These are phyloP conservation scores for Orbicella faveolata DNA, from an alignment of 64 coral and sea anemone genomes.

Conservation along the genomic window DNA sequence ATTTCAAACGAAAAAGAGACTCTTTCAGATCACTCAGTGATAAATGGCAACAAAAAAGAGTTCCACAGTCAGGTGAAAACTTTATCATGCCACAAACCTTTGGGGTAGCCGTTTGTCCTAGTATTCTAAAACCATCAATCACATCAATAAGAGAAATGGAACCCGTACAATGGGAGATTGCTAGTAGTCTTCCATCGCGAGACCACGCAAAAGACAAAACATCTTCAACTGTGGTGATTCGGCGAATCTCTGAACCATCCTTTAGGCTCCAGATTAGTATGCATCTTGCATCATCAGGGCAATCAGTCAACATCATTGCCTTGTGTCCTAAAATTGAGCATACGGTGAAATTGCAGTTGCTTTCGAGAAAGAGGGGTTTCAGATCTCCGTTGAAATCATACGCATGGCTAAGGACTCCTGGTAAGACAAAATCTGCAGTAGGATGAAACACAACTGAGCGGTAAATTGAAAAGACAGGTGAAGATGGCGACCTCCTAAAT, in stretches of 20 bases:
- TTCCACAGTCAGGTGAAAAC: neutral
- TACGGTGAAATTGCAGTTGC: neutral
- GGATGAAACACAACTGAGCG: conserved; percentile 5
- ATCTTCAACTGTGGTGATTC: neutral
- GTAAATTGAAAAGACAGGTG: neutral
- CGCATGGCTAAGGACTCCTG: neutral
- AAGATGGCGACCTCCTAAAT: too few species aligned
- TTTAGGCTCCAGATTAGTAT: neutral
- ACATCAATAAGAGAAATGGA: neutral
- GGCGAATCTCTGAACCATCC: neutral
- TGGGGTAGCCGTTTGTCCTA: neutral
- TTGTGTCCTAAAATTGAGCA: neutral
- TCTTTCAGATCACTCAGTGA: neutral
- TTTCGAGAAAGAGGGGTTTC: neutral
- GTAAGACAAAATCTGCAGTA: neutral
- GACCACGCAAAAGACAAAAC: neutral
- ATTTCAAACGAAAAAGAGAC: neutral
- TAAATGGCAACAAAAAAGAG: neutral
- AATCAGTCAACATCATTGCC: neutral
- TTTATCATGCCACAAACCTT: neutral
- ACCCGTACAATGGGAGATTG: neutral
- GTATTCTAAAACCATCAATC: neutral
- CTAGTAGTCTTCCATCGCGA: neutral
- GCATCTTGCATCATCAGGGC: conserved; percentile 6
- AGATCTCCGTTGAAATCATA: neutral